Evolutionary conservation across 1,140 invertebrate genomes (phyloP), one percentile per base, ranked within the genome.

Genomic region (Drosophila quadrilineata): DNA sequence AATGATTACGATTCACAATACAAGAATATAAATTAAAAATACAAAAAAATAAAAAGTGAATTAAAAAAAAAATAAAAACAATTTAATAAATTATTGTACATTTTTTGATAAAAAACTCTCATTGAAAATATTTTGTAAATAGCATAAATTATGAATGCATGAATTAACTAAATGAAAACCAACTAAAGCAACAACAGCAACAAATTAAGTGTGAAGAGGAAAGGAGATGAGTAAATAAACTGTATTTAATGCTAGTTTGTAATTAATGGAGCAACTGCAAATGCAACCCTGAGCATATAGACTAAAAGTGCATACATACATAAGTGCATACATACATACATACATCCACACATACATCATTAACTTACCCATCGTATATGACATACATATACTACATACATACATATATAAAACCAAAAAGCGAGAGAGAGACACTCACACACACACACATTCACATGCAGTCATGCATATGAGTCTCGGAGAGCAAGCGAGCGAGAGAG

Each of bases 261-360:
- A 69, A 67, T 33, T 12, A 35, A 22, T 45, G 33, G 31, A 64
- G 60, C 58, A 63, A 84, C 75, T 52, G 64, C 77, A 63, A 84
- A 80, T 52, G 64, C 77, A 82, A 84, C 64, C 77, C 77, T 84
- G 77, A 82, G 79, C 77, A 82, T n/a, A n/a, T 82, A 82, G 77
- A 82, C 79, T 82, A 77, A 77, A 84, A 62, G 48, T 71, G 74
- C 79, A 82, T 69, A 66, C n/a, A n/a, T n/a, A n/a, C n/a, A n/a
- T n/a, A n/a, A n/a, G n/a, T n/a, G n/a, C n/a, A n/a, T n/a, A n/a
- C n/a, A n/a, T n/a, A n/a, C n/a, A n/a, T n/a, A n/a, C 62, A 71
- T 70, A 74, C 50, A 77, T 77, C 17, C 26, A 45, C 28, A 16
- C 63, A 73, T 70, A 76, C 56, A 77, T 72, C 26, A 38, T 85